Conservation (phyloP, 2,888 invertebrate genomes). For the Drosophila prostipennis region DNA sequence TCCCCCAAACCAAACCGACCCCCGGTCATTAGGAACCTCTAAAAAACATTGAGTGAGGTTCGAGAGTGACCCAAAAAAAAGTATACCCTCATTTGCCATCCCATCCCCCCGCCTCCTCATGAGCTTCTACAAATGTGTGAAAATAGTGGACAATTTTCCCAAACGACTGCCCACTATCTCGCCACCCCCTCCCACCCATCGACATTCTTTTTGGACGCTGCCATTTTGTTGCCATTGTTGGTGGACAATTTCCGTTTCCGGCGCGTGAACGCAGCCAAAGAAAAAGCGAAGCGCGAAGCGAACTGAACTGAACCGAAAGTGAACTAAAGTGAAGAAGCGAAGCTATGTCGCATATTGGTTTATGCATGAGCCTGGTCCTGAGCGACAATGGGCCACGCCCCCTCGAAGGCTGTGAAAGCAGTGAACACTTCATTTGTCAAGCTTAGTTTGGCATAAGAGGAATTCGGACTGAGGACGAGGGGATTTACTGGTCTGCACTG, state of each 20-base stretch:
- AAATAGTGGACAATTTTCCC: constrained; percentile 76
- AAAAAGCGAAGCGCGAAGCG: constrained; percentile 31
- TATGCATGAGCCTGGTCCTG: constrained; percentile 69
- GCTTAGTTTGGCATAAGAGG: constrained; percentile 41
- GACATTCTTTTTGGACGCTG: constrained; percentile 49
- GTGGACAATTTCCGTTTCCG: constrained; percentile 80
- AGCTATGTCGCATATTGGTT: constrained; percentile 69
- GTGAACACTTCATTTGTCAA: constrained; percentile 77
- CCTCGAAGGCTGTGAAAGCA: constrained; percentile 12
- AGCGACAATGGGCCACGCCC: constrained; percentile 38
- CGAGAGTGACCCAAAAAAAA: constrained; percentile 68
- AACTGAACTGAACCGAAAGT: constrained; percentile 13
- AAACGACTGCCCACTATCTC: constrained; percentile 5
- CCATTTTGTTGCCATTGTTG: constrained; percentile 79
- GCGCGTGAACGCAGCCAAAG: constrained; percentile 65
- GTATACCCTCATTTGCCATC: constrained; percentile 39
- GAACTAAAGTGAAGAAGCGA: constrained; percentile 16
- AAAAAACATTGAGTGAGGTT: constrained; percentile 23
- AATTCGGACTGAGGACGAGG: not conserved
- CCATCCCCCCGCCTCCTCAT: constrained; percentile 27
- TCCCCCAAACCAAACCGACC: not conserved
- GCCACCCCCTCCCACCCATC: constrained; percentile 1
- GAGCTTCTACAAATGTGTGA: constrained; percentile 69
- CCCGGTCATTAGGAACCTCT: constrained; percentile 8
- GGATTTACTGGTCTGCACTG: constrained; percentile 37